Percentiles rank a stretch among this genome's conserved stretches.
These are phyloP conservation scores for Callaeas wilsoni DNA, from an alignment of 2,113 vertebrate species.

Conservation along the genomic window DNA sequence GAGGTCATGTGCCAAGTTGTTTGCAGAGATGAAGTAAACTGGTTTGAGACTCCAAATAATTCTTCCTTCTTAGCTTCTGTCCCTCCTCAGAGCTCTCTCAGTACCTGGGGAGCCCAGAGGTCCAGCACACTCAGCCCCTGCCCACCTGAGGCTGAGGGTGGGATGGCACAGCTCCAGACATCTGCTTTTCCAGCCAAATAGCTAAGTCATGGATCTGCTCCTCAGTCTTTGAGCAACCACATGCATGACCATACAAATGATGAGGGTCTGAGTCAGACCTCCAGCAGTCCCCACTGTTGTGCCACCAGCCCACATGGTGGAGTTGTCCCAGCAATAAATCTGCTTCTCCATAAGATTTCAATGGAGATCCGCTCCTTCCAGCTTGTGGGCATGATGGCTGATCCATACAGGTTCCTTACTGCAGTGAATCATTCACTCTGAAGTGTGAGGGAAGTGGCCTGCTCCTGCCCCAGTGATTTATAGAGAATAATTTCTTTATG, in stretches of 20 bases:
- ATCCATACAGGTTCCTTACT: fast-evolving
- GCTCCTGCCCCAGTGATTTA: background rate
- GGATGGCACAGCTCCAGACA: background rate
- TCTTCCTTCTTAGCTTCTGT: background rate
- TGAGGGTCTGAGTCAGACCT: background rate
- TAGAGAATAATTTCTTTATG: background rate
- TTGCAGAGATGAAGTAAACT: background rate
- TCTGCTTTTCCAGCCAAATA: background rate
- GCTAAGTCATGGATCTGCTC: background rate
- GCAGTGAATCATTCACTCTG: background rate
- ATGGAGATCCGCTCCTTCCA: background rate
- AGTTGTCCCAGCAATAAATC: background rate
- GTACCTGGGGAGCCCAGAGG: background rate
- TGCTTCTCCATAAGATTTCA: background rate
- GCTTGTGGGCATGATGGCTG: fast-evolving
- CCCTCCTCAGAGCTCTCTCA: background rate
- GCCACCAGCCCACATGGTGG: background rate
- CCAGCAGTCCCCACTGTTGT: background rate
- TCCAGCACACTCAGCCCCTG: background rate
- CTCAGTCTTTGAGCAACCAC: background rate
- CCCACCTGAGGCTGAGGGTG: background rate
- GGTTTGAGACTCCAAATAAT: background rate
- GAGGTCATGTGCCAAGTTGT: background rate
- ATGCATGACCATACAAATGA: fast-evolving
- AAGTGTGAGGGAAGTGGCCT: background rate